Percentiles rank a stretch among this genome's conserved stretches.
phyloP scores from a whole-genome alignment of 2,888 invertebrate species.

The Isotomurus palustris region DNA sequence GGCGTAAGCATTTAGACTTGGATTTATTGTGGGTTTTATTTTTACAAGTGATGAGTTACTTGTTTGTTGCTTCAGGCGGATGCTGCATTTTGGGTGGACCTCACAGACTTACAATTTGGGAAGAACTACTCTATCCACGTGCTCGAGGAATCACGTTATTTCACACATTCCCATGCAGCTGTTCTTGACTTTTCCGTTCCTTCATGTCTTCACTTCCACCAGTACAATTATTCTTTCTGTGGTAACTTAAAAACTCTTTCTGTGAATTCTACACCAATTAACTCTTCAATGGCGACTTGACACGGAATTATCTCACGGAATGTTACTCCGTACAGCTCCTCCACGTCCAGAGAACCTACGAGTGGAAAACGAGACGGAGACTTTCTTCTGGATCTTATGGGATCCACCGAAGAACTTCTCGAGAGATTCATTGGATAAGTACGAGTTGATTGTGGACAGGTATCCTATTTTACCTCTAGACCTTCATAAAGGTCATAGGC shows the following conservation, averaged over 20 bases:
- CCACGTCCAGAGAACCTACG: constrained; percentile 23
- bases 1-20: background rate
- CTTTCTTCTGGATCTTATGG: constrained; percentile 28
- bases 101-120: constrained; percentile 15
- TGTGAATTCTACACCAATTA: background rate
- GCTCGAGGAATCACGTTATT: constrained; percentile 22
- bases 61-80: constrained; percentile 11
- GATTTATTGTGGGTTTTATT: background rate
- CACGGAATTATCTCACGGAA: background rate
- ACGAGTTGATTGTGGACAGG: constrained; percentile 25
- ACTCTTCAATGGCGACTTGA: background rate
- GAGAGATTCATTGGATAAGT: constrained; percentile 10
- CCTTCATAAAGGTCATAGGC: no score
- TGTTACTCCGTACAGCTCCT: constrained; percentile 25
- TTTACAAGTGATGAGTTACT: no score
- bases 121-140: constrained; percentile 21
- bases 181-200: constrained; percentile 13
- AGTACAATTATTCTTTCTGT: constrained; percentile 29
- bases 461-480: background rate
- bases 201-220: constrained; percentile 23
- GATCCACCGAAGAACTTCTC: constrained; percentile 20
- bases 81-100: constrained; percentile 32
- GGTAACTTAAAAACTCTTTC: constrained; percentile 18
- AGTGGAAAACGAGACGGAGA: constrained; percentile 16
- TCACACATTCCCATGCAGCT: constrained; percentile 1